Evolutionary conservation across 2,113 vertebrate species (phyloP), one percentile per base, ranked within the genome.

Genomic region (Empidonax alnorum): DNA sequence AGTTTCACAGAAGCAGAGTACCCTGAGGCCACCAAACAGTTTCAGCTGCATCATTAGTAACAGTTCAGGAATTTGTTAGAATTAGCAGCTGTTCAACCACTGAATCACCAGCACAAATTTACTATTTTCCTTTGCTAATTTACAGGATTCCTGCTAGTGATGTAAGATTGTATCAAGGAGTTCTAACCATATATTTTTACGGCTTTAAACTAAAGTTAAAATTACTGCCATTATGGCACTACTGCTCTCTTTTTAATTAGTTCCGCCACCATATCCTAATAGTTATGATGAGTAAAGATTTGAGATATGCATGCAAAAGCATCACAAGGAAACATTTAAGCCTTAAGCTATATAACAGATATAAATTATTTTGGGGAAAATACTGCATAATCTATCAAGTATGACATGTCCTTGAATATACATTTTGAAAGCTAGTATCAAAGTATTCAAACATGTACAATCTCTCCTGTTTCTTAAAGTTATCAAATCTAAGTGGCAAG

Each of bases 31-130:
- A 94, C 91, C 71, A 66, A 82, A 80, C 58, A 65, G 78, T 82
- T 95, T 94, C 96, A 97, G 95, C 93, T 90, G 90, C 72, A 95
- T 90, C 76, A 92, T 97, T 96, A 97, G 84, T 87, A 96, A 96
- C 90, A 90, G 81, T 90, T 96, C 85, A 96, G 91, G 93, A 96
- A 97, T 96, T 87, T 88, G 82, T 94, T 47, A 94, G 92, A 96
- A 94, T 84, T 46, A 90, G 80, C 97, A 96, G 95, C 96, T 97
- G 96, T 90, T 97, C 82, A 93, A 79, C 95, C 79, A 73, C 53
- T 93, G 96, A 96, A 95, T 77, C 87, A 93, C 78, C 94, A 95
- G 90, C 62, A 90, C 87, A 80, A 91, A 95, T 90, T 77, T 80
- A 96, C 75, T 71, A 25, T 84, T 96, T 92, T 90, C 67, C 73